These are phyloP conservation scores for Macrotis lagotis DNA, from an alignment of 2,113 vertebrate genomes.

Conservation along the genomic window DNA sequence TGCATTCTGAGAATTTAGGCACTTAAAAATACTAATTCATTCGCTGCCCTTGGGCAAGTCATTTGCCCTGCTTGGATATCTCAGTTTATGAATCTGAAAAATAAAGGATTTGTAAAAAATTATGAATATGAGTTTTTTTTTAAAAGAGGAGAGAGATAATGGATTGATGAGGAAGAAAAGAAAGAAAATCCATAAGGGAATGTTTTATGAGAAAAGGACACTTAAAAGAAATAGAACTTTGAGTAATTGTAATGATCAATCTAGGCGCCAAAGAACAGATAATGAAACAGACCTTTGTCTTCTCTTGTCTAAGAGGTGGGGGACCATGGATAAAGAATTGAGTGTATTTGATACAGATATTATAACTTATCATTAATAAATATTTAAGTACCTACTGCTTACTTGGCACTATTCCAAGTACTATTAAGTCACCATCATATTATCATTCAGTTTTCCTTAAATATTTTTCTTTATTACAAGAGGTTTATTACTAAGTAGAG, in stretches of 20 bases:
- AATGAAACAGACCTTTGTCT: background rate
- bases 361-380: background rate
- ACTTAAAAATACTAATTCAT: too few relatives aligned
- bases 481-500: background rate
- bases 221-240: background rate
- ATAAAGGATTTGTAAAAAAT: background rate
- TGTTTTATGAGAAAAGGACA: background rate
- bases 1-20: too few relatives aligned
- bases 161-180: background rate
- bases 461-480: background rate
- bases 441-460: background rate
- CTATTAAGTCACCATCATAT: background rate
- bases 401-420: too few relatives aligned
- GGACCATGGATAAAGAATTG: background rate
- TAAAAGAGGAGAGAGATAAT: background rate
- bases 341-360: background rate
- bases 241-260: background rate
- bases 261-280: background rate
- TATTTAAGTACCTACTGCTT: background rate
- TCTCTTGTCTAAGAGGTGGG: background rate
- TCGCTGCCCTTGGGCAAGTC: too few relatives aligned
- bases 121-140: background rate
- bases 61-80: too few relatives aligned
- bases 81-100: background rate
- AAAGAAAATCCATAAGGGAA: background rate